phyloP scores from a whole-genome alignment of 2,888 invertebrate genomes.

The Clusia tigrina region DNA sequence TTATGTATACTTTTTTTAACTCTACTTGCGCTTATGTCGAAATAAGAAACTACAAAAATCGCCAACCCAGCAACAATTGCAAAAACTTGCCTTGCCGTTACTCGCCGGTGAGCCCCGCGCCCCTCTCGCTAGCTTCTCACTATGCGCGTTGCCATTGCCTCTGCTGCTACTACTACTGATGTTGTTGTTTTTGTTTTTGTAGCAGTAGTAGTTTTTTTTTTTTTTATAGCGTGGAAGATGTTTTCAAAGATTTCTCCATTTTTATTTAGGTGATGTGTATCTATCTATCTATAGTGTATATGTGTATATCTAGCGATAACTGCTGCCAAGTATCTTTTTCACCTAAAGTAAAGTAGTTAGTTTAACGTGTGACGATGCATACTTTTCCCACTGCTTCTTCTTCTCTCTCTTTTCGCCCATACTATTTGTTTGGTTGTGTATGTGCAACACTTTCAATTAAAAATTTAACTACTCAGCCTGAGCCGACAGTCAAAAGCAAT shows the following conservation, averaged over 20 bases:
- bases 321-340: not conserved
- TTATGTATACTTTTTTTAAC: not conserved
- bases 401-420: too few relatives aligned
- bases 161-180: too few relatives aligned
- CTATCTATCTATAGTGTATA: too few relatives aligned
- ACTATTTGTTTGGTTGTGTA: too few relatives aligned
- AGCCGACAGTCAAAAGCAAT: not conserved
- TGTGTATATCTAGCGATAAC: conserved; percentile 12
- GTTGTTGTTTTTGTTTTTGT: not conserved
- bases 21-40: conserved; percentile 6
- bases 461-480: not conserved
- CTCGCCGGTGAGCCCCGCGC: too few relatives aligned
- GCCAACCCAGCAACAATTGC: conserved; percentile 22
- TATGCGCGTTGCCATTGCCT: too few relatives aligned
- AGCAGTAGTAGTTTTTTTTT: not conserved
- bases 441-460: not conserved
- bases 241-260: conserved; percentile 24
- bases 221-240: conserved; percentile 11
- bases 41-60: conserved; percentile 9
- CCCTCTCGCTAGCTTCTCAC: too few relatives aligned
- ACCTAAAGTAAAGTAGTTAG: not conserved
- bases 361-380: not conserved
- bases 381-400: too few relatives aligned
- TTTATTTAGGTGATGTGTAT: conserved; percentile 25
- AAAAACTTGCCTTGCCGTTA: conserved; percentile 11